Base-by-base conservation (phyloP, 2,113 vertebrate species). In the Ranitomeya imitator region DNA sequence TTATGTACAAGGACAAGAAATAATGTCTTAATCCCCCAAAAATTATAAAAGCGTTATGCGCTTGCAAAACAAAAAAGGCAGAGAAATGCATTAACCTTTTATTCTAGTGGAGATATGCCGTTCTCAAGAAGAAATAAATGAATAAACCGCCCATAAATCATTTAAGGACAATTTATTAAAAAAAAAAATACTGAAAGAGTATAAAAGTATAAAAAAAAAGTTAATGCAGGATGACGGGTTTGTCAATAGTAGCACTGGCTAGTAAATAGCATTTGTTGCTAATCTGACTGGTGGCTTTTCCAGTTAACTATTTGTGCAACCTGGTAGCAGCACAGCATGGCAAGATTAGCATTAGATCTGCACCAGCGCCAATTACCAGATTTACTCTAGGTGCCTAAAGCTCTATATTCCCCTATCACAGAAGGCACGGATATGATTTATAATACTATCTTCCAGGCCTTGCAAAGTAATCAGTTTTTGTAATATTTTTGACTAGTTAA, bases 1-100 rank as follows among this genome's bases (percentile, higher is more conserved):
- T 85, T 85, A 76, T 60, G 60, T 76, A 85, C 54, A 76, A 74
- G 71, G 71, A 85, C 71, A 85, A 59, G 69, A 85, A 85, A 85
- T 73, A 76, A 76, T 60, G 55, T 76, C 54, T 59, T 60, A 85
- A 85, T 85, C 69, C 83, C 3, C 3, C 2, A 45, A 85, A 76
- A 85, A 76, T 85, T 85, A 76, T 84, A 85, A 85, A 85, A 85
- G 83, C 69, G 59, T 85, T 85, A 85, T 76, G 67, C 71, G 45
- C 69, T 76, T 74, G 16, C 54, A 85, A 60, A 74, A 85, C 69
- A 85, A 76, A 85, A 37, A 69, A 85, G 31, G 83, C 69, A 74
- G 54, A 60, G 54, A 85, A 85, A 85, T 60, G 26, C 83, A 74
- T 85, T 85, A 85, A 85, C 83, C 83, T 85, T 85, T 76, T n/a